Evolutionary conservation across 2,113 vertebrate species (phyloP).

Genomic region (Rhizomys pruinosus): DNA sequence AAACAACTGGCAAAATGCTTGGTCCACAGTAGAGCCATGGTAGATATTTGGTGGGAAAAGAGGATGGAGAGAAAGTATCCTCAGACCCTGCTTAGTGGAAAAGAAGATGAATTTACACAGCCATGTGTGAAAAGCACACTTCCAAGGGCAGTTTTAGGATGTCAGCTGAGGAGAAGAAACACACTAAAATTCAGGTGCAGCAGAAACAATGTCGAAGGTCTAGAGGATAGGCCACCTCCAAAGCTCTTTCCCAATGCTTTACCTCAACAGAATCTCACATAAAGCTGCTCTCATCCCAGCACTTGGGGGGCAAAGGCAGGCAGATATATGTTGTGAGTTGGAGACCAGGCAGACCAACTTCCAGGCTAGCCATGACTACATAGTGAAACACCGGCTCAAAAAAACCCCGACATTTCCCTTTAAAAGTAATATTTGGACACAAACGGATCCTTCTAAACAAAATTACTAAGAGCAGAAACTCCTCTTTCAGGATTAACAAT

Average conservation of each 20-base stretch:
- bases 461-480: slow-evolving; percentile 39
- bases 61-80: neutral
- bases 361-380: too few species aligned
- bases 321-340: too few species aligned
- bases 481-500: slow-evolving; percentile 24
- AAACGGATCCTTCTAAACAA: slow-evolving; percentile 11
- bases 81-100: neutral
- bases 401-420: neutral
- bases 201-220: neutral
- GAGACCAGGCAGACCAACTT: too few species aligned
- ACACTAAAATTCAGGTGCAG: neutral
- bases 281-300: too few species aligned
- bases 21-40: too few species aligned
- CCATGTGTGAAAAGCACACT: neutral
- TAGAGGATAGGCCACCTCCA: neutral
- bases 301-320: too few species aligned
- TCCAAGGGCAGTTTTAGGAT: neutral
- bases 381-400: too few species aligned
- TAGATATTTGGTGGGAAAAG: neutral
- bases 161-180: neutral
- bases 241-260: neutral
- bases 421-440: neutral
- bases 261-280: neutral
- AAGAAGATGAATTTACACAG: neutral
- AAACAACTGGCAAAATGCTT: neutral